phyloP scores from a whole-genome alignment of 2,797 vertebrate species.

The Pristis pectinata region DNA sequence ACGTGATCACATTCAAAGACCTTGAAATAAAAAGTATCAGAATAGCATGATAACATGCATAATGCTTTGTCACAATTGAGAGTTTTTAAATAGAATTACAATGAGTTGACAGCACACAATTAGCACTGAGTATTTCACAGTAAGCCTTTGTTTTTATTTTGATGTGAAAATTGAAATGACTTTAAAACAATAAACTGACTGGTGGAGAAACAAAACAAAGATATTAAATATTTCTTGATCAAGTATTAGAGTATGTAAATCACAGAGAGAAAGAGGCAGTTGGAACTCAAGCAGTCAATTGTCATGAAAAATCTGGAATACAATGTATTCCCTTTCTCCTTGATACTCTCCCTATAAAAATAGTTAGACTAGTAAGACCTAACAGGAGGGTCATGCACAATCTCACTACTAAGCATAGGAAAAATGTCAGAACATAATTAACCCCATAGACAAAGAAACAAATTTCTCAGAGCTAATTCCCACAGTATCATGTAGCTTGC shows the following conservation, averaged over 20 bases:
- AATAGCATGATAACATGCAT: background rate
- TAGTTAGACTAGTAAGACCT: background rate
- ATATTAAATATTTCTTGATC: background rate
- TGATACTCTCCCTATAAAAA: background rate
- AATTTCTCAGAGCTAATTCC: background rate
- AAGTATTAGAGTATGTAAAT: background rate
- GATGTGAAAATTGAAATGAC: background rate
- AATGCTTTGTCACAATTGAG: conserved; percentile 26
- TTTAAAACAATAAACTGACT: background rate
- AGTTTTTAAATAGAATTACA: background rate
- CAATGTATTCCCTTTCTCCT: conserved; percentile 8
- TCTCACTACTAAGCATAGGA: background rate
- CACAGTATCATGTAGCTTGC: background rate
- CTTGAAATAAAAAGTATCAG: conserved; percentile 16
- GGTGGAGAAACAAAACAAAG: background rate
- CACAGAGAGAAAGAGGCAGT: background rate
- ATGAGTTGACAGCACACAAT: background rate
- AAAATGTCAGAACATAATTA: background rate
- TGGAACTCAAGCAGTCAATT: background rate
- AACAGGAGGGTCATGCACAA: background rate
- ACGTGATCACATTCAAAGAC: background rate
- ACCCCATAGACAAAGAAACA: background rate
- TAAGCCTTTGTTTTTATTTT: background rate
- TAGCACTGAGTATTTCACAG: background rate
- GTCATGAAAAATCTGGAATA: background rate